phyloP scores from a whole-genome alignment of 2,113 vertebrate species.

The Cynoglossus semilaevis region DNA sequence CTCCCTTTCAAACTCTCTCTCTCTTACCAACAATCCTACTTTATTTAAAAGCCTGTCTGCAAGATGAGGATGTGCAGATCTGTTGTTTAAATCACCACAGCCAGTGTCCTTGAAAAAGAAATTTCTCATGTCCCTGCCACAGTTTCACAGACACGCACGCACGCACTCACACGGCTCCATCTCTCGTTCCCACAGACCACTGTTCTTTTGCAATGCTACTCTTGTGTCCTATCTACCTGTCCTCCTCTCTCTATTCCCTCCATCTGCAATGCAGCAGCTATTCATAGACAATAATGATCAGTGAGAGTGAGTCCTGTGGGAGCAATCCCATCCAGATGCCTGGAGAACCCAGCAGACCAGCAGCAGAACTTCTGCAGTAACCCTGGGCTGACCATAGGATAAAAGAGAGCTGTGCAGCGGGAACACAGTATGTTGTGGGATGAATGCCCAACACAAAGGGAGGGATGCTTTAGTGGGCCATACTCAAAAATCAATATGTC shows the following conservation, averaged over 20 bases:
- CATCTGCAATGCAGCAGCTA: slow-evolving; percentile 72
- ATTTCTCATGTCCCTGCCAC: slow-evolving; percentile 16
- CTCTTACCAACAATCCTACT: slow-evolving; percentile 8
- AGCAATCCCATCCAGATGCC: slow-evolving; percentile 41
- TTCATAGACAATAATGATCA: slow-evolving; percentile 61
- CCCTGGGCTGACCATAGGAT: slow-evolving; percentile 35
- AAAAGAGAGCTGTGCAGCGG: slow-evolving; percentile 1
- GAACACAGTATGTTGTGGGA: slow-evolving; percentile 38
- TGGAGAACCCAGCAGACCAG: slow-evolving; percentile 28
- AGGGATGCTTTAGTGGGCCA: slow-evolving; percentile 48
- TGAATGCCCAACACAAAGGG: slow-evolving; percentile 33
- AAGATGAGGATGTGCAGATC: slow-evolving; percentile 12
- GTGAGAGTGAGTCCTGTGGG: slow-evolving; percentile 51
- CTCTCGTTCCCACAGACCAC: slow-evolving; percentile 24
- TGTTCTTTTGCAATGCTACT: slow-evolving; percentile 23
- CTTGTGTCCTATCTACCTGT: slow-evolving; percentile 37
- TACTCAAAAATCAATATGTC: slow-evolving; percentile 65
- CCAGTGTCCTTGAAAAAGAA: slow-evolving; percentile 42
- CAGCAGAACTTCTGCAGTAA: slow-evolving; percentile 35
- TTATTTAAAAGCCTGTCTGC: slow-evolving; percentile 11
- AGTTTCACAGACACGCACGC: slow-evolving; percentile 2
- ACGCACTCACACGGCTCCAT: background rate
- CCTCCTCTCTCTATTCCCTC: slow-evolving; percentile 22
- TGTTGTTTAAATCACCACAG: slow-evolving; percentile 13
- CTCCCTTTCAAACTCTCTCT: background rate